Conservation (phyloP, 2,113 vertebrate species). For the Heterocephalus glaber region DNA sequence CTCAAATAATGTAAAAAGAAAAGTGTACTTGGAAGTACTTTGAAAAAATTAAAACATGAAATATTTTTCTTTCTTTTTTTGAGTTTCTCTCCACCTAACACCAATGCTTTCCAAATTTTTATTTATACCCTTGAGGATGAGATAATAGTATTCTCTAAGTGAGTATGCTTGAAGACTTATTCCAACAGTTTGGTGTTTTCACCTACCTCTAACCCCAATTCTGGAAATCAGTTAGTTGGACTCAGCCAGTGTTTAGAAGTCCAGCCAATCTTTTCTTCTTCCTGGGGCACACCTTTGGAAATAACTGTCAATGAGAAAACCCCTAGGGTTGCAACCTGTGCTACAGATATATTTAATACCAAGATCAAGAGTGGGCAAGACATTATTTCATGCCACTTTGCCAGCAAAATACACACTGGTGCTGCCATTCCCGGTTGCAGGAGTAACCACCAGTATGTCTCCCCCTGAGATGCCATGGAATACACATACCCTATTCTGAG, state of each 20-base stretch:
- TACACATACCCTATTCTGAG: neutral
- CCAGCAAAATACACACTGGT: neutral
- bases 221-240: neutral
- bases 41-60: neutral
- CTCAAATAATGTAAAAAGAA: neutral
- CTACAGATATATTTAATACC: neutral
- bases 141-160: neutral
- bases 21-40: neutral
- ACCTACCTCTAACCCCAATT: rapidly evolving
- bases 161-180: neutral
- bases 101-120: neutral
- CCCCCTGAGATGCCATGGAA: too few species aligned
- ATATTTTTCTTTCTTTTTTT: neutral
- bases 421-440: rapidly evolving
- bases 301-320: too few species aligned
- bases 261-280: neutral
- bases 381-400: too few species aligned
- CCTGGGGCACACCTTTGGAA: rapidly evolving
- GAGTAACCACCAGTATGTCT: too few species aligned
- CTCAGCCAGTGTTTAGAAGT: neutral
- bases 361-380: neutral
- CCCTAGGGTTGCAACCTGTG: neutral
- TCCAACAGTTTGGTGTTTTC: neutral
- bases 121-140: neutral
- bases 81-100: neutral